These are phyloP conservation scores for Ctena decussata DNA, from an alignment of 2,888 invertebrate genomes.

Conservation along the genomic window DNA sequence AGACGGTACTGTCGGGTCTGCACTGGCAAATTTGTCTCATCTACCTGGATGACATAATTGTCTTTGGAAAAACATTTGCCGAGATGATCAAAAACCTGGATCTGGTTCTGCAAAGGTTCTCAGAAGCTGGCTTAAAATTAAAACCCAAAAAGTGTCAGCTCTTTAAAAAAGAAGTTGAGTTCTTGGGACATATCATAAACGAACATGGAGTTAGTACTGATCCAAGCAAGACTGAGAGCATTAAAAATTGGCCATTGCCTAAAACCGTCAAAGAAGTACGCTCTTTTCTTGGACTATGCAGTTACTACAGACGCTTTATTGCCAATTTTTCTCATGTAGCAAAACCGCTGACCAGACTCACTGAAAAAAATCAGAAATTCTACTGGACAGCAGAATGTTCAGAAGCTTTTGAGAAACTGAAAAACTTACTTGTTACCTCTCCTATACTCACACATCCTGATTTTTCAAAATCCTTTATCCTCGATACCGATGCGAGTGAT, in stretches of 20 bases:
- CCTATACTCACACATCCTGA: neutral
- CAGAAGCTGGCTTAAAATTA: constrained; percentile 19
- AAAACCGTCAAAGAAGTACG: neutral
- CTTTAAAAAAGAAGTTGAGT: neutral
- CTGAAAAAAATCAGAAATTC: neutral
- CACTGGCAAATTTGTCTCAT: constrained; percentile 42
- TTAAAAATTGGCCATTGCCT: neutral
- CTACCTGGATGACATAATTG: constrained; percentile 63
- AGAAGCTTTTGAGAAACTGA: neutral
- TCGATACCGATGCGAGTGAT: neutral
- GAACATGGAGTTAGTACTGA: neutral
- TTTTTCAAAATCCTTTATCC: neutral
- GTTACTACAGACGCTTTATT: neutral
- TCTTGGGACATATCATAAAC: constrained; percentile 1
- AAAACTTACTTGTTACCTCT: neutral
- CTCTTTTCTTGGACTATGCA: neutral
- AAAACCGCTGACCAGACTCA: neutral
- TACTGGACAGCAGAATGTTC: neutral
- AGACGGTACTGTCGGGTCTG: constrained; percentile 44
- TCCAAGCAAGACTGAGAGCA: neutral
- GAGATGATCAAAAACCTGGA: neutral
- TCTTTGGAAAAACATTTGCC: constrained; percentile 24
- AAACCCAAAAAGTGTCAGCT: constrained; percentile 17
- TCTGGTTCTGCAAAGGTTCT: neutral
- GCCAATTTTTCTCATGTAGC: neutral